phyloP scores from a whole-genome alignment of 1,140 invertebrate species.

The Rhagoletis pomonella region DNA sequence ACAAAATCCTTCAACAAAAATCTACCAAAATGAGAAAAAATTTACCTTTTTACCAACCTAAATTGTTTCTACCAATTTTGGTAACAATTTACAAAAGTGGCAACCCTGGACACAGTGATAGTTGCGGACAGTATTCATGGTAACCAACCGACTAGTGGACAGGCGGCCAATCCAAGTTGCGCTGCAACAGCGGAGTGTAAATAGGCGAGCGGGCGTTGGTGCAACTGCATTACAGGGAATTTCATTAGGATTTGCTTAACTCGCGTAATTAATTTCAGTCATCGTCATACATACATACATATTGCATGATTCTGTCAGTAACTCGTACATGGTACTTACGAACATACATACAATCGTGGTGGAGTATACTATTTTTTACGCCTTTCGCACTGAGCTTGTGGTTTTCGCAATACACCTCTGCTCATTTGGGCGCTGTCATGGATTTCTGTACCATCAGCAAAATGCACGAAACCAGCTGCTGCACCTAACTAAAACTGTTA shows the following conservation, averaged over 20 bases:
- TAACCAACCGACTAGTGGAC: no score
- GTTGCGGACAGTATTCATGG: no score
- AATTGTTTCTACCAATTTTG: no score
- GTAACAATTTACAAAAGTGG: no score
- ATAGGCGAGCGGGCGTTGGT: background rate
- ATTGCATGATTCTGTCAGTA: background rate
- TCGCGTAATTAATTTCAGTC: conserved; percentile 49
- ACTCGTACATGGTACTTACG: background rate
- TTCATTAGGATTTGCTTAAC: conserved; percentile 52
- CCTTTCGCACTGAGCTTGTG: background rate
- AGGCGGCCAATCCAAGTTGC: no score
- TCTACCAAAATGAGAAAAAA: no score
- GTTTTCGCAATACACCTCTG: background rate
- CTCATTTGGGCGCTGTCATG: background rate
- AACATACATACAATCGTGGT: no score
- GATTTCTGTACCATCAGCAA: conserved; percentile 23
- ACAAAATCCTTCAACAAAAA: no score
- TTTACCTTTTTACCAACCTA: no score
- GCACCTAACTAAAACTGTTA: conserved; percentile 34
- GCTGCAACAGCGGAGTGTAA: background rate
- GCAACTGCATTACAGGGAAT: conserved; percentile 19
- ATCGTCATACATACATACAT: conserved; percentile 23
- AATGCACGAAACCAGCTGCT: background rate
- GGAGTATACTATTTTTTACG: no score
- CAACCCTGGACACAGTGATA: no score